Percentiles rank a stretch among this genome's conserved stretches.
phyloP scores from a whole-genome alignment of 1,140 invertebrate species.

The Olivierus martensii region DNA sequence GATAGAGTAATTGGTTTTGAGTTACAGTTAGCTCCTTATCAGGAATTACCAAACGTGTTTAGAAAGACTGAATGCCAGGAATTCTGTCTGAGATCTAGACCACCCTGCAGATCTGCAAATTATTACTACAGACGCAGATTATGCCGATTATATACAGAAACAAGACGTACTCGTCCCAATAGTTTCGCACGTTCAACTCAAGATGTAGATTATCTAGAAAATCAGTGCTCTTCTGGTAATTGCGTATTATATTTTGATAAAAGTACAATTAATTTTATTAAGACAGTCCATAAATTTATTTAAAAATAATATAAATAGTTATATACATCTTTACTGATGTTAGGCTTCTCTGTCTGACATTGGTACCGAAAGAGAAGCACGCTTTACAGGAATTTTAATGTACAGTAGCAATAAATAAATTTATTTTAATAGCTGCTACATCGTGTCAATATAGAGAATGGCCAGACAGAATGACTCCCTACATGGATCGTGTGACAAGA shows the following conservation, averaged over 20 bases:
- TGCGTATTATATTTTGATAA: no score
- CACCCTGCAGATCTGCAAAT: conserved; percentile 34
- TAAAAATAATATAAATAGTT: no score
- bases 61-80: conserved; percentile 33
- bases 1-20: conserved; percentile 36
- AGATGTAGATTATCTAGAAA: conserved; percentile 39
- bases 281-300: no score
- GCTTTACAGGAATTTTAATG: no score
- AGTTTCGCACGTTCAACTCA: conserved; percentile 28
- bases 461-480: conserved; percentile 31
- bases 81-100: conserved; percentile 30
- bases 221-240: conserved; percentile 36
- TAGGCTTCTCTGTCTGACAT: no score
- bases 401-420: no score
- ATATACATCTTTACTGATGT: no score
- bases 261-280: no score
- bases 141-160: conserved; percentile 34
- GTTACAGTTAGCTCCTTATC: conserved; percentile 28
- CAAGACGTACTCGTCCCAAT: conserved; percentile 30
- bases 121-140: conserved; percentile 30
- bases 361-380: no score
- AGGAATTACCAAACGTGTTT: conserved; percentile 29
- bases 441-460: conserved; percentile 36
- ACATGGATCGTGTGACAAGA: conserved; percentile 28
- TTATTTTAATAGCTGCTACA: conserved; percentile 28